These are phyloP conservation scores for Scytalopus superciliaris DNA, from an alignment of 2,113 vertebrate species.

Conservation along the genomic window DNA sequence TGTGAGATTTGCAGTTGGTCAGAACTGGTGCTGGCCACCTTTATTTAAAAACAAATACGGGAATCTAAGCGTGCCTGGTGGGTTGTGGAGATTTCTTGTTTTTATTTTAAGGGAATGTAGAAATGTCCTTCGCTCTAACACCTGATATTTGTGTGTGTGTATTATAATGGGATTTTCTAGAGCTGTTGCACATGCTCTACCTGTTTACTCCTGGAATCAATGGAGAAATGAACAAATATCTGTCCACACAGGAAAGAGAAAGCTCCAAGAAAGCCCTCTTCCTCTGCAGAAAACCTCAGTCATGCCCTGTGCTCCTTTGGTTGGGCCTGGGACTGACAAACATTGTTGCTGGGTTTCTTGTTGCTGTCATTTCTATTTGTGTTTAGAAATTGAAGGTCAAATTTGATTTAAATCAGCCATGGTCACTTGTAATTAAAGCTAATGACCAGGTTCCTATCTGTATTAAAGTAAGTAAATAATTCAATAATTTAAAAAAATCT, in stretches of 20 bases:
- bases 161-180: background rate
- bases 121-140: background rate
- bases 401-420: background rate
- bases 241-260: background rate
- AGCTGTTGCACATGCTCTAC: background rate
- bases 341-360: background rate
- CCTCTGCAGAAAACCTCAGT: background rate
- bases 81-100: background rate
- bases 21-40: background rate
- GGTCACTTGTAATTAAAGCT: background rate
- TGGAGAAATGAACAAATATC: background rate
- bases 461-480: constrained; percentile 5
- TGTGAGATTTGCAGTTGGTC: background rate
- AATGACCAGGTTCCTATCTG: background rate
- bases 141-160: background rate
- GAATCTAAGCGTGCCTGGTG: background rate
- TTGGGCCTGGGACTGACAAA: background rate
- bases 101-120: background rate
- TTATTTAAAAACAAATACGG: background rate
- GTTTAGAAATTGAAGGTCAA: background rate
- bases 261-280: background rate
- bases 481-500: background rate
- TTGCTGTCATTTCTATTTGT: background rate
- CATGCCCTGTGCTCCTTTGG: background rate
- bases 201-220: background rate